phyloP scores from a whole-genome alignment of 2,113 vertebrate species.

The Urocolius indicus region DNA sequence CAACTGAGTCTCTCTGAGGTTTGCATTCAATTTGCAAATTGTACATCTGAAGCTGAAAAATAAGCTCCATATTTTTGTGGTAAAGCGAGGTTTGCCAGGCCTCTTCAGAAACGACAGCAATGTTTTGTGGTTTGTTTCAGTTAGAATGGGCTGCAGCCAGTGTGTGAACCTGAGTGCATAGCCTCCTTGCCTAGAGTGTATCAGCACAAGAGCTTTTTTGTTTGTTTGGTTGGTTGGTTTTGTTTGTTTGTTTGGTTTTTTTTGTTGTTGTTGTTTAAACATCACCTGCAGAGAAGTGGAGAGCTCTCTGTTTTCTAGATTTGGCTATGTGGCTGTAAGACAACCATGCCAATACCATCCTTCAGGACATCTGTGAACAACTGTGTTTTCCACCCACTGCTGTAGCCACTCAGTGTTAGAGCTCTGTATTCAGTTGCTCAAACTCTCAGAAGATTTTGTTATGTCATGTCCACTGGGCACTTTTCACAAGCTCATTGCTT shows the following conservation, averaged over 20 bases:
- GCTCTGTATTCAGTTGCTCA: neutral
- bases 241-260: no score
- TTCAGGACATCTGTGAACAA: constrained; percentile 1
- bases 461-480: neutral
- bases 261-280: neutral
- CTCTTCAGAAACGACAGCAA: neutral
- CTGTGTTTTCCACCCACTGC: neutral
- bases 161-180: fast-evolving
- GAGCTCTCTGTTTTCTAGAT: constrained; percentile 1
- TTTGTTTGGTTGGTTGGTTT: neutral
- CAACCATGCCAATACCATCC: neutral
- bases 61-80: constrained; percentile 44
- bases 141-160: neutral
- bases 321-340: neutral
- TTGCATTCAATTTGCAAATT: constrained; percentile 25
- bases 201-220: neutral
- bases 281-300: neutral
- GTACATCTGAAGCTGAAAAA: constrained; percentile 38
- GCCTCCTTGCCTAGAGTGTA: neutral
- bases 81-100: neutral
- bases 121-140: constrained; percentile 43
- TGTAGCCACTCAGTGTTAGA: neutral
- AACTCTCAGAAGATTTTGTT: neutral
- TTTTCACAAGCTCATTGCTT: constrained; percentile 7
- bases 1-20: neutral